These are phyloP conservation scores for Drosophila malerkotliana DNA, from an alignment of 1,140 invertebrate species.

Conservation along the genomic window DNA sequence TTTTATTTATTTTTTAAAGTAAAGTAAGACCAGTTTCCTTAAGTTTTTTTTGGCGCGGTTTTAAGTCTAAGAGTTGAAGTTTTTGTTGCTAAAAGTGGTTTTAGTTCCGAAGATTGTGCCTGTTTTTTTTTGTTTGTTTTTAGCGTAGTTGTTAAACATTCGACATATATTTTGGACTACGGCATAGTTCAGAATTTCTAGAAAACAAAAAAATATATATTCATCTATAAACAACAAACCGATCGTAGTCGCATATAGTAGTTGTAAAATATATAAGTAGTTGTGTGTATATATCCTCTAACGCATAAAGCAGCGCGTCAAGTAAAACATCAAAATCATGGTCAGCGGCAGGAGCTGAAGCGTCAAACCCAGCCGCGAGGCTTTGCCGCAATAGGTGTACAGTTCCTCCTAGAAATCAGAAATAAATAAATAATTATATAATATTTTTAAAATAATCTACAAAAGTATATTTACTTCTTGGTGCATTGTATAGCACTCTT, in stretches of 20 bases:
- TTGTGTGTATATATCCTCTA: conserved; percentile 57
- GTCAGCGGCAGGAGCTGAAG: conserved; percentile 71
- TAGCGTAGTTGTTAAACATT: conserved; percentile 65
- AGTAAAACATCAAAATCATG: conserved; percentile 78
- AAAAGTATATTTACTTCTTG: conserved; percentile 85
- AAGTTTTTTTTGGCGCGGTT: conserved; percentile 65
- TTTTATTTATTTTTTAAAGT: conserved; percentile 8
- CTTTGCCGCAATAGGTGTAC: conserved; percentile 81
- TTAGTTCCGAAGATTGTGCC: conserved; percentile 66
- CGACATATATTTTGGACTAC: conserved; percentile 73
- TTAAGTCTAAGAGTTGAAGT: conserved; percentile 75
- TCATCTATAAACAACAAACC: conserved; percentile 55
- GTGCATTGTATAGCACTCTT: conserved; percentile 90
- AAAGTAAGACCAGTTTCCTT: conserved; percentile 58
- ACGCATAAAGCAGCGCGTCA: conserved; percentile 74
- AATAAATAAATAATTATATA: neutral
- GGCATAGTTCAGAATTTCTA: conserved; percentile 60
- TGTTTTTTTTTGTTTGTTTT: conserved; percentile 45
- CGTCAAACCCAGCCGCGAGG: conserved; percentile 64
- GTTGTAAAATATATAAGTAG: conserved; percentile 49
- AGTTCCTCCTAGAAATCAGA: conserved; percentile 59
- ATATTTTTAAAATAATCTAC: neutral
- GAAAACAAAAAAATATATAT: conserved; percentile 33
- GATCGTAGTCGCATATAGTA: conserved; percentile 60
- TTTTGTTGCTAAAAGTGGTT: conserved; percentile 64